Percentiles rank a stretch among this genome's conserved stretches.
Conservation (phyloP, 2,888 invertebrate genomes). For the Crossocerus cetratus region DNA sequence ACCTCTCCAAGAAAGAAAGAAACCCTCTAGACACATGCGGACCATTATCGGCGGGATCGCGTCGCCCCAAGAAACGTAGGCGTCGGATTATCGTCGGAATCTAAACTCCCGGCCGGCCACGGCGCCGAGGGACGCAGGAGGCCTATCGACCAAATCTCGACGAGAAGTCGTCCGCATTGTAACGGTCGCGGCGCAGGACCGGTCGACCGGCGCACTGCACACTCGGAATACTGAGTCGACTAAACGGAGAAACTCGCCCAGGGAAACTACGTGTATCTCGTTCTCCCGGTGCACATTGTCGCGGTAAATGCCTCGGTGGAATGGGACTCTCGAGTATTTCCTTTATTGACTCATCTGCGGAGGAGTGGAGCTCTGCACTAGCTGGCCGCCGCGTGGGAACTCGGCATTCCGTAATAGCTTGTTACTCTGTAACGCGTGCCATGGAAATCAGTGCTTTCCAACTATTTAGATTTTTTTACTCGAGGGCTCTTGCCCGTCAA, state of each 20-base stretch:
- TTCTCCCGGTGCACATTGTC: conserved; percentile 22
- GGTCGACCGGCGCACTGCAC: conserved; percentile 12
- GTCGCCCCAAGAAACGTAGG: conserved; percentile 23
- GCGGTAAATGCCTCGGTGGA: conserved; percentile 7
- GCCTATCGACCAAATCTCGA: conserved; percentile 32
- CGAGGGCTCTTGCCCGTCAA: too few relatives aligned
- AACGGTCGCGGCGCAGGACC: conserved; percentile 17
- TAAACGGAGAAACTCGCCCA: conserved; percentile 28
- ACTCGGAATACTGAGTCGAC: conserved; percentile 34
- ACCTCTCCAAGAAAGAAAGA: not conserved
- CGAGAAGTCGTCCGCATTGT: conserved; percentile 12
- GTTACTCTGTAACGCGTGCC: not conserved
- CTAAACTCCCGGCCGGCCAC: conserved; percentile 8
- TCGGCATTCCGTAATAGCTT: not conserved
- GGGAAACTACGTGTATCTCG: conserved; percentile 11
- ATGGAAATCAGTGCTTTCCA: not conserved
- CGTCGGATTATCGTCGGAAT: conserved; percentile 29
- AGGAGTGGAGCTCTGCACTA: conserved; percentile 16
- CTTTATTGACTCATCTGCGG: conserved; percentile 30
- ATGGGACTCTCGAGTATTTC: conserved; percentile 23
- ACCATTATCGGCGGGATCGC: conserved; percentile 4
- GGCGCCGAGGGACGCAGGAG: not conserved
- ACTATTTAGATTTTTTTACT: too few relatives aligned
- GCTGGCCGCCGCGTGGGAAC: not conserved
- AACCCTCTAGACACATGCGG: not conserved